Base-by-base conservation (phyloP, 2,888 invertebrate species). In the Criorhina ranunculi region DNA sequence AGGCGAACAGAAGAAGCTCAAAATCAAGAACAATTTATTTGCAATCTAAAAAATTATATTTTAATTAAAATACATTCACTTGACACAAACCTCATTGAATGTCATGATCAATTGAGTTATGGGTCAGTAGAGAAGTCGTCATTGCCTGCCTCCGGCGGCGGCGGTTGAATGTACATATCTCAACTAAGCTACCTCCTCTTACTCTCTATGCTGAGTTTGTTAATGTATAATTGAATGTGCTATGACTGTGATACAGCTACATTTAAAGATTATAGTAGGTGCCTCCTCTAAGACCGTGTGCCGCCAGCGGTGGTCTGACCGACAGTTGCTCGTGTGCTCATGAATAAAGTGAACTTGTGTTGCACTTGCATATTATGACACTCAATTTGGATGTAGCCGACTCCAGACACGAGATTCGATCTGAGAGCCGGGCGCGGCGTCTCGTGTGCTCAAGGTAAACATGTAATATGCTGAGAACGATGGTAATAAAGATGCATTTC, bases 41-140 rank as follows among this genome's bases (percentile, higher is more conserved):
- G 79, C 44, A 33, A 73, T 79, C 59, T 37, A 42, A 73, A 59
- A 51, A 81, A 64, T 44, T 59, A n/a, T 70, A 53, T 46, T 49
- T 66, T 46, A 77, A 67, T 78, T 73, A 37, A 73, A 67, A 73
- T 73, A 46, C 51, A 67, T 46, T 62, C 66, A 66, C 82, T 78
- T 83, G 66, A 72, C 72, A 73, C n/a, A 67, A 78, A 55, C 46
- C 73, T 42, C 51, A 67, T 78, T 78, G 73, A 78, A 83, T 83
- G 82, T 83, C 82, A 83, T 62, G 82, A 83, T 78, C 82, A 83
- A 83, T 78, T 78, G 40, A 73, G 78, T 83, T 78, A 83, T 78
- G 73, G 82, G 78, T 78, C 82, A 83, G 60, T 66, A 53, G 66
- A 53, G 33, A 40, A 5, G 44, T 70, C 67, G 70, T 69, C 73